These are phyloP conservation scores for Dermochelys coriacea DNA, from an alignment of 2,797 vertebrate species.

Conservation along the genomic window DNA sequence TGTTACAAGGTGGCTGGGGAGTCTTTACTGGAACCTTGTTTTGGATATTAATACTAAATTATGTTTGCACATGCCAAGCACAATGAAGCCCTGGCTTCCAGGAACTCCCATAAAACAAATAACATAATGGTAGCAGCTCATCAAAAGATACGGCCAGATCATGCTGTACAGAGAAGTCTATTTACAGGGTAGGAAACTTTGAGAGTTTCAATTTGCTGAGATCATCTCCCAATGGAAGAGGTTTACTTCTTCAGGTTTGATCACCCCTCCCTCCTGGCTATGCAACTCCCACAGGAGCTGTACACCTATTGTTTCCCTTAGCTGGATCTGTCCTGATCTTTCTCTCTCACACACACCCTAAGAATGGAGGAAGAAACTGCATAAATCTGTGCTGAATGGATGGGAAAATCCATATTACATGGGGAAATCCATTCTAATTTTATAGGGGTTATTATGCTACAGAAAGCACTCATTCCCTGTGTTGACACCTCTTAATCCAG, in stretches of 20 bases:
- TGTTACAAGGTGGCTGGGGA: not conserved
- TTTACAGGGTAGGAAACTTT: not conserved
- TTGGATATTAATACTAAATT: not conserved
- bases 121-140: not conserved
- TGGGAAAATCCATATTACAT: not conserved
- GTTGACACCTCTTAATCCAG: not conserved
- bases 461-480: not conserved
- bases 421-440: not conserved
- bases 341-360: not conserved
- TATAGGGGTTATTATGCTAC: not conserved
- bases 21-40: not conserved
- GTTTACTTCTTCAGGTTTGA: not conserved
- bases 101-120: not conserved
- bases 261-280: not conserved
- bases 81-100: not conserved
- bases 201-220: not conserved
- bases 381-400: not conserved
- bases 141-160: not conserved
- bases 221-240: not conserved
- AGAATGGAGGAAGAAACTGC: not conserved
- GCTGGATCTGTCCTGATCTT: not conserved
- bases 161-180: not conserved
- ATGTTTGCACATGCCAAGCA: not conserved
- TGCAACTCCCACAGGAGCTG: not conserved
- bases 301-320: not conserved